Conservation (phyloP, 2,113 vertebrate genomes). For the Sphaerodactylus townsendi region DNA sequence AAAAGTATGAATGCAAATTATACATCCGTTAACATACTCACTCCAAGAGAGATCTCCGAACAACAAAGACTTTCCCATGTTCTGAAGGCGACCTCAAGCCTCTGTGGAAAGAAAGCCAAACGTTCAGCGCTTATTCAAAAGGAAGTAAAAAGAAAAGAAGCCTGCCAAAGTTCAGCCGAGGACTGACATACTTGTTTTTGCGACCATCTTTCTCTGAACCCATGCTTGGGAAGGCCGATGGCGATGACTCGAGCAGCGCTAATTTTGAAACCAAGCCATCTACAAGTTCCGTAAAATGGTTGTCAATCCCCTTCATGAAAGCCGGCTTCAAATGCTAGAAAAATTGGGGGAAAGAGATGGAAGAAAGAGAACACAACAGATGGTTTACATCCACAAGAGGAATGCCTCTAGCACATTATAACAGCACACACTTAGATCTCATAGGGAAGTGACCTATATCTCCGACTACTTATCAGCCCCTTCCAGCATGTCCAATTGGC, state of each 20-base stretch:
- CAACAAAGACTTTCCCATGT: constrained; percentile 88
- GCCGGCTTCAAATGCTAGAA: constrained; percentile 85
- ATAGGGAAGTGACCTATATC: no score
- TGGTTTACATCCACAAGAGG: background rate
- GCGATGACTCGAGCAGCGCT: constrained; percentile 74
- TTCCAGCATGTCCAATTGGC: no score
- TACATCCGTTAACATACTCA: constrained; percentile 75
- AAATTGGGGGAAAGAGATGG: constrained; percentile 12
- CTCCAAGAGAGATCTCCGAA: constrained; percentile 90
- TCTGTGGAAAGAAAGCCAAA: constrained; percentile 68
- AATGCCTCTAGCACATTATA: background rate
- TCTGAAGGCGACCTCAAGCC: constrained; percentile 79
- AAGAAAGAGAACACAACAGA: background rate
- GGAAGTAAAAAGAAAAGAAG: constrained; percentile 27
- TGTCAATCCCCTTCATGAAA: constrained; percentile 90
- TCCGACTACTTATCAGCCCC: no score
- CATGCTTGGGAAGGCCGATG: constrained; percentile 73
- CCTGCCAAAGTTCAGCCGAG: background rate
- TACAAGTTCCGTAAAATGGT: constrained; percentile 89
- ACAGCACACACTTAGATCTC: no score
- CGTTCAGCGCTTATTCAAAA: background rate
- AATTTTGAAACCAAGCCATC: constrained; percentile 90
- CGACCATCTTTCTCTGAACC: constrained; percentile 79
- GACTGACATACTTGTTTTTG: constrained; percentile 79
- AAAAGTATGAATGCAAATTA: background rate